These are phyloP conservation scores for Tachystola acroxantha DNA, from an alignment of 2,888 invertebrate genomes.

Conservation along the genomic window DNA sequence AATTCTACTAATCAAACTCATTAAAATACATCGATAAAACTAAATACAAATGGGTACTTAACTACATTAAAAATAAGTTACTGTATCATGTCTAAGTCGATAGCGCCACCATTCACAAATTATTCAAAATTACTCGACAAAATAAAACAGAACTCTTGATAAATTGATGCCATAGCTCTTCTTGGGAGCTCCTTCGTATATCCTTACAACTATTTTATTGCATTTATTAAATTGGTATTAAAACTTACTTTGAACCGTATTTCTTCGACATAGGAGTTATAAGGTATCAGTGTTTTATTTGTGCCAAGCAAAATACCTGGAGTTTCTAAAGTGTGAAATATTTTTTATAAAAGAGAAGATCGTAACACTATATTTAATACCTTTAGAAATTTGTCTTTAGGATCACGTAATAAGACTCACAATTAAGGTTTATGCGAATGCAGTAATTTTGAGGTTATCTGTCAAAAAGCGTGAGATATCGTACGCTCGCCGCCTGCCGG, in stretches of 20 bases:
- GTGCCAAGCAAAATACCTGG: neutral
- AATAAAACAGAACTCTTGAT: conserved; percentile 51
- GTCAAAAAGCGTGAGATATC: conserved; percentile 52
- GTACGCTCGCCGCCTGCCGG: conserved; percentile 42
- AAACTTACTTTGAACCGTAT: conserved; percentile 20
- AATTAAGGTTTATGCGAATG: conserved; percentile 12
- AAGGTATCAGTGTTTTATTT: conserved; percentile 13
- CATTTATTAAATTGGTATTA: conserved; percentile 9
- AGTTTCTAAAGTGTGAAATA: conserved; percentile 33
- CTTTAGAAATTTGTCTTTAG: conserved; percentile 20
- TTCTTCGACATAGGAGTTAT: conserved; percentile 11
- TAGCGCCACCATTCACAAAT: conserved; percentile 60
- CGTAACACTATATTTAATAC: conserved; percentile 7
- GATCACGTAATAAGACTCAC: conserved; percentile 13
- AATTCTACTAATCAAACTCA: too few species aligned
- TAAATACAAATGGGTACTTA: conserved; percentile 27
- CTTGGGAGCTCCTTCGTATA: conserved; percentile 30
- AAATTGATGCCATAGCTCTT: conserved; percentile 46
- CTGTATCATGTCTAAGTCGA: conserved; percentile 35
- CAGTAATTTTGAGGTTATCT: conserved; percentile 38
- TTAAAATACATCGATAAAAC: too few species aligned
- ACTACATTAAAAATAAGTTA: conserved; percentile 54
- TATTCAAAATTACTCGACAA: conserved; percentile 56
- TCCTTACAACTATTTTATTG: conserved; percentile 20
- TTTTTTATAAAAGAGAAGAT: conserved; percentile 23